phyloP scores from a whole-genome alignment of 2,888 invertebrate genomes.

The Melanchra persicariae region DNA sequence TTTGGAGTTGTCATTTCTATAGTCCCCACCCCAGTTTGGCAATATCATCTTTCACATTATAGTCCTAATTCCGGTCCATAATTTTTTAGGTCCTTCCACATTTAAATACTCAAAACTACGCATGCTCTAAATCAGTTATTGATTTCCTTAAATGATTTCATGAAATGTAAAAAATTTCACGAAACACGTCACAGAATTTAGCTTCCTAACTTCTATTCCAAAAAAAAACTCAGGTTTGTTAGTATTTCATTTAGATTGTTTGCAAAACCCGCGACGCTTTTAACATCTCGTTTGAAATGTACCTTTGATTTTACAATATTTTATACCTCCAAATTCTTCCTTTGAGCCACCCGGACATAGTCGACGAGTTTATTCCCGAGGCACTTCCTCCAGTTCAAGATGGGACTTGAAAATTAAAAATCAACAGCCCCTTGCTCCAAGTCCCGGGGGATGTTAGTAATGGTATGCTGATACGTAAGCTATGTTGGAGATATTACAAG shows the following conservation, averaged over 20 bases:
- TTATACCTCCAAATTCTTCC: constrained; percentile 53
- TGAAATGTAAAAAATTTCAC: neutral
- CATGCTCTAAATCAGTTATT: neutral
- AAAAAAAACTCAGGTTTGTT: neutral
- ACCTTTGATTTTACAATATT: constrained; percentile 39
- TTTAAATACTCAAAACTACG: too few relatives aligned
- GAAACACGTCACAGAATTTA: neutral
- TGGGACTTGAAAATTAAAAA: constrained; percentile 75
- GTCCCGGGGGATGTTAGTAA: constrained; percentile 56
- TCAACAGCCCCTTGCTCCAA: constrained; percentile 64
- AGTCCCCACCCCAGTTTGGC: neutral
- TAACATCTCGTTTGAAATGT: constrained; percentile 34
- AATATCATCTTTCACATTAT: neutral
- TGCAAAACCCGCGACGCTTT: neutral
- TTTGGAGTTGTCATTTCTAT: too few relatives aligned
- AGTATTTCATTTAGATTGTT: neutral
- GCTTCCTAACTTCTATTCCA: neutral
- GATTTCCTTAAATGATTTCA: neutral
- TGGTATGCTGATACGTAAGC: constrained; percentile 58
- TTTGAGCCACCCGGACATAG: constrained; percentile 43
- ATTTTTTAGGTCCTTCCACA: too few relatives aligned
- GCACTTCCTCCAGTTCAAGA: constrained; percentile 63
- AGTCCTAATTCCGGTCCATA: neutral
- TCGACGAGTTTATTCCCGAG: constrained; percentile 62
- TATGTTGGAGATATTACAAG: constrained; percentile 53